Base-by-base conservation (phyloP, 53 echinoderm and acorn worm species). In the Antedon mediterranea region DNA sequence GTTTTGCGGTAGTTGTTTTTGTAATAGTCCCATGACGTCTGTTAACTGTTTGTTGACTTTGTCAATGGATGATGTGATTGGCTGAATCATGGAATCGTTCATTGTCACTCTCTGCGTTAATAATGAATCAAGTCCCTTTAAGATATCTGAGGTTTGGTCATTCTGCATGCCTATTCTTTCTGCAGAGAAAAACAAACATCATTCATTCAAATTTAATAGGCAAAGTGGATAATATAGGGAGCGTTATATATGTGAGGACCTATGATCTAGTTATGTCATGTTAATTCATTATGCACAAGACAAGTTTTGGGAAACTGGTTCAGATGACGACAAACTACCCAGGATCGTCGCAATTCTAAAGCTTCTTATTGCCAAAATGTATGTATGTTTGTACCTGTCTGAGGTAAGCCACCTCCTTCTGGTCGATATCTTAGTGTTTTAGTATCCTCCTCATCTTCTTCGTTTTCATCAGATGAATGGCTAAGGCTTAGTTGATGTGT, bases 21-120 rank as follows among this genome's bases (percentile, higher is more conserved):
- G 86, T 34, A 95, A 79, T 43, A 95, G 30, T 0, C 82, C 76
- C 91, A 95, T 87, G 43, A 95, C 95, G 37, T 85, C 83, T 31
- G 83, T 76, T 29, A 95, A 34, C 79, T 95, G 95, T 72, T 89
- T 74, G 78, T 95, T 95, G 74, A 95, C 87, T 34, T 80, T 78
- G 43, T 85, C 87, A 71, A 95, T 83, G 0, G 92, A 92, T 5
- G 86, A 73, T 20, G 84, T 28, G 11, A 87, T 71, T 13, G 78
- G 72, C 71, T 85, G 41, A 8, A 76, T 34, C 31, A 82, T 82
- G 26, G 77, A 70, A 34, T 42, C 79, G 28, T 80, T 87, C 28
- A 72, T 72, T 6, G 28, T 74, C 30, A 31, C 26, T 33, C 33
- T 32, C 26, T 31, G 28, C 28, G 32, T 15, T 15, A 57, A 23